These are phyloP conservation scores for Pristis pectinata DNA, from an alignment of 2,797 vertebrate species.

Conservation along the genomic window DNA sequence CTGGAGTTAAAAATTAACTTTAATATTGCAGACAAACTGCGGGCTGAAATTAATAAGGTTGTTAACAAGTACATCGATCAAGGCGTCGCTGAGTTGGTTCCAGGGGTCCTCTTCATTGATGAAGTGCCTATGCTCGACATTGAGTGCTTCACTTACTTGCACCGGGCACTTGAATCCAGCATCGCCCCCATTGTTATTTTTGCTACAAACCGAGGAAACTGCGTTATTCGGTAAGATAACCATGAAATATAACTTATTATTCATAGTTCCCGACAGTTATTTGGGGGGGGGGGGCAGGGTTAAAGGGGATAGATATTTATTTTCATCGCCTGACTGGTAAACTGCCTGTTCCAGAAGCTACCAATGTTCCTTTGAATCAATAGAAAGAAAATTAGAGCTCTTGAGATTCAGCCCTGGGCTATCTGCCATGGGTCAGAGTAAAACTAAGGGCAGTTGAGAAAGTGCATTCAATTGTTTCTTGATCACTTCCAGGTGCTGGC, in stretches of 20 bases:
- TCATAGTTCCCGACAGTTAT: too few species aligned
- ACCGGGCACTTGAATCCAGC: constrained; percentile 86
- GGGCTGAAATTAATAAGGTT: constrained; percentile 96
- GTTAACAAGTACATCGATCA: constrained; percentile 98
- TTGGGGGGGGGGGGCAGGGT: neutral
- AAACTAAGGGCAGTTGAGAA: neutral
- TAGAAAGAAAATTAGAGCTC: neutral
- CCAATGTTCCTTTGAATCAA: neutral
- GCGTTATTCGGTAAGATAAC: constrained; percentile 74
- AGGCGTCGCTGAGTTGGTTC: constrained; percentile 91
- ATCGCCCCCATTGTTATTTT: constrained; percentile 97
- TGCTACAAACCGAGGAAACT: constrained; percentile 94
- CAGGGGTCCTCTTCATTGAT: constrained; percentile 90
- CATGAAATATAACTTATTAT: neutral
- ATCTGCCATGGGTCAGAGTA: neutral
- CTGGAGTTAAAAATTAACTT: neutral
- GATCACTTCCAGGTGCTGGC: neutral
- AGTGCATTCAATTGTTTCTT: neutral
- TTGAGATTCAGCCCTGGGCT: neutral
- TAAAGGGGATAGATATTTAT: neutral
- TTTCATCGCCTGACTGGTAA: neutral
- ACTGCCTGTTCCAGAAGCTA: neutral
- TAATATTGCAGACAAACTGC: constrained; percentile 75
- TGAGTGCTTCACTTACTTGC: constrained; percentile 96
- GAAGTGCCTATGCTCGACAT: constrained; percentile 99